Evolutionary conservation across 2,888 invertebrate genomes (phyloP).

Genomic region (Ecdyonurus torrentis): DNA sequence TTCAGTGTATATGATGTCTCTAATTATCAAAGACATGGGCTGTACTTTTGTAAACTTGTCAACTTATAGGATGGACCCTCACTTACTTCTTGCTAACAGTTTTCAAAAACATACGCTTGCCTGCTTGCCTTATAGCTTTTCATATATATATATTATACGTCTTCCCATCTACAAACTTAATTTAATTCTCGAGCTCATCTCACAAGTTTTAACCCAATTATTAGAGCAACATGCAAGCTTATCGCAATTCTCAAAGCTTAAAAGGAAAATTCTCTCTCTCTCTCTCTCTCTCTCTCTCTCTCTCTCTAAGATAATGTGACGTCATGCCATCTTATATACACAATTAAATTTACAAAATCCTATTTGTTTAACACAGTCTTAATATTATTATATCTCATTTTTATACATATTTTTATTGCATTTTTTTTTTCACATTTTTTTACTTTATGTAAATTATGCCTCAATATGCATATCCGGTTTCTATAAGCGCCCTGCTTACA

Average conservation of each 20-base stretch:
- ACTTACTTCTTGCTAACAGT: too few species aligned
- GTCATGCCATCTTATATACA: background rate
- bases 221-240: background rate
- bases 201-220: slow-evolving; percentile 1
- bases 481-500: too few species aligned
- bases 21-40: too few species aligned
- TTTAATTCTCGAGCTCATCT: background rate
- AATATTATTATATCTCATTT: background rate
- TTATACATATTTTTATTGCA: background rate
- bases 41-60: too few species aligned
- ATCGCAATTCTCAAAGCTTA: slow-evolving; percentile 1
- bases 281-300: too few species aligned
- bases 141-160: background rate
- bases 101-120: too few species aligned
- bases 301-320: too few species aligned
- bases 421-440: background rate
- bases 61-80: too few species aligned
- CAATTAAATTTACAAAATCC: slow-evolving; percentile 1
- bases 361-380: background rate
- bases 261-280: too few species aligned
- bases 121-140: background rate
- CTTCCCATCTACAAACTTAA: background rate
- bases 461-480: too few species aligned
- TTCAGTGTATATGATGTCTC: too few species aligned
- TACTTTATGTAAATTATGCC: background rate